Evolutionary conservation across 2,888 invertebrate species (phyloP).

Genomic region (Melinaea marsaeus): DNA sequence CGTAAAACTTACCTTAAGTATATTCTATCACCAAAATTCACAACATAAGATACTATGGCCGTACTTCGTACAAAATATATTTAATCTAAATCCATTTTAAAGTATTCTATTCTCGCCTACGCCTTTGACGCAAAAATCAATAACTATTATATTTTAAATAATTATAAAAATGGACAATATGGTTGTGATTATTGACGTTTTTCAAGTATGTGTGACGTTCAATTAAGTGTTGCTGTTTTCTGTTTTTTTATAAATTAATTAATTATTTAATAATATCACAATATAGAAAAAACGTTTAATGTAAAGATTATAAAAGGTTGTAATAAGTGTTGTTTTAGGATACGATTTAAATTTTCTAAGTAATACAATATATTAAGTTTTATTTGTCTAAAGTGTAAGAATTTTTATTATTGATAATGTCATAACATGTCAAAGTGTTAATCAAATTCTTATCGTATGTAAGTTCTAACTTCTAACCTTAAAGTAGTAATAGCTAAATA

Average conservation of each 20-base stretch:
- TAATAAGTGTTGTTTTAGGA: not conserved
- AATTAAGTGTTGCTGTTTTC: slow-evolving; percentile 20
- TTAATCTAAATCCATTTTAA: slow-evolving; percentile 20
- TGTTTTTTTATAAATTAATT: not conserved
- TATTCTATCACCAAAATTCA: slow-evolving; percentile 42
- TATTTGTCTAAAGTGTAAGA: no score
- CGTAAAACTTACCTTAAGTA: slow-evolving; percentile 55
- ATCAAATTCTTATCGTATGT: not conserved
- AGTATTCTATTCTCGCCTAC: slow-evolving; percentile 31
- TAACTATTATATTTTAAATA: slow-evolving; percentile 47
- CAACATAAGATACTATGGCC: slow-evolving; percentile 39
- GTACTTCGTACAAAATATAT: slow-evolving; percentile 28
- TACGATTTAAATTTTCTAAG: no score
- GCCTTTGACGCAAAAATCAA: slow-evolving; percentile 56
- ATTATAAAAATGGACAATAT: slow-evolving; percentile 55
- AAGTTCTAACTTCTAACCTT: slow-evolving; percentile 31
- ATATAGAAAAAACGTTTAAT: not conserved
- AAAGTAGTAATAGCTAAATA: slow-evolving; percentile 32
- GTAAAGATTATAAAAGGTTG: not conserved
- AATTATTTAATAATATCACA: not conserved
- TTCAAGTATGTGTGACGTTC: slow-evolving; percentile 29
- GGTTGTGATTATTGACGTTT: slow-evolving; percentile 46
- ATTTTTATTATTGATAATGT: slow-evolving; percentile 12
- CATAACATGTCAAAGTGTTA: slow-evolving; percentile 18
- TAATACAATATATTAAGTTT: no score